These are phyloP conservation scores for Platygyra sinensis DNA, from an alignment of 64 coral and sea anemone species.

Conservation along the genomic window DNA sequence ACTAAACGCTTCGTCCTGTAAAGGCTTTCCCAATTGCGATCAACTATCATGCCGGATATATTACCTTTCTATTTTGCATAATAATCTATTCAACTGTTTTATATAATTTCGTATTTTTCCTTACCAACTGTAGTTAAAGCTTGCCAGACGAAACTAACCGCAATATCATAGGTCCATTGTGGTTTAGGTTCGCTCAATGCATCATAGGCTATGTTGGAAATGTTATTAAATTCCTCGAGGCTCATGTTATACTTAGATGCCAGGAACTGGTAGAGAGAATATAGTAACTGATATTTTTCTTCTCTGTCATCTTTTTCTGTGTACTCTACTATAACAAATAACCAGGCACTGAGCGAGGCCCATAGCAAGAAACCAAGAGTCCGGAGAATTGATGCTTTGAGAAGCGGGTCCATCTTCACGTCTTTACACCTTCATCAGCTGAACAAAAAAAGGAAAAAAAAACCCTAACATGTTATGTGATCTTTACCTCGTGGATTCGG, in stretches of 20 bases:
- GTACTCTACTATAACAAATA: constrained; percentile 44
- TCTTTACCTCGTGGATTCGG: background rate
- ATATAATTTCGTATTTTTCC: background rate
- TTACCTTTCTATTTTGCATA: no score
- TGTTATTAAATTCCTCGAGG: constrained; percentile 37
- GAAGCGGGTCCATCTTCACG: constrained; percentile 22
- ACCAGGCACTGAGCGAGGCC: constrained; percentile 33
- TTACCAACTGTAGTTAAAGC: constrained; percentile 66
- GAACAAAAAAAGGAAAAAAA: background rate
- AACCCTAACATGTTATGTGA: background rate
- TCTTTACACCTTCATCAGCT: background rate
- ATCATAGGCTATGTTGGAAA: constrained; percentile 24
- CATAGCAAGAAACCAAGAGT: constrained; percentile 13
- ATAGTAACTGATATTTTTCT: constrained; percentile 24
- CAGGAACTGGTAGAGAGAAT: constrained; percentile 41
- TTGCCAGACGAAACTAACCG: constrained; percentile 43
- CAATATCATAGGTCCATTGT: constrained; percentile 30
- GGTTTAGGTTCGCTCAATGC: constrained; percentile 20
- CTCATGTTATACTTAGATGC: constrained; percentile 74
- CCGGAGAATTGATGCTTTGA: constrained; percentile 30
- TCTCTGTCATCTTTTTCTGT: constrained; percentile 13
- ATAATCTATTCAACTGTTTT: no score
- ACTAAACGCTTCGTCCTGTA: no score
- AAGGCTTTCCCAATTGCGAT: no score
- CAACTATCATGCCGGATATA: no score